Percentiles rank a stretch among this genome's conserved stretches.
Conservation (phyloP, 2,113 vertebrate species). For the Labrus mixtus region DNA sequence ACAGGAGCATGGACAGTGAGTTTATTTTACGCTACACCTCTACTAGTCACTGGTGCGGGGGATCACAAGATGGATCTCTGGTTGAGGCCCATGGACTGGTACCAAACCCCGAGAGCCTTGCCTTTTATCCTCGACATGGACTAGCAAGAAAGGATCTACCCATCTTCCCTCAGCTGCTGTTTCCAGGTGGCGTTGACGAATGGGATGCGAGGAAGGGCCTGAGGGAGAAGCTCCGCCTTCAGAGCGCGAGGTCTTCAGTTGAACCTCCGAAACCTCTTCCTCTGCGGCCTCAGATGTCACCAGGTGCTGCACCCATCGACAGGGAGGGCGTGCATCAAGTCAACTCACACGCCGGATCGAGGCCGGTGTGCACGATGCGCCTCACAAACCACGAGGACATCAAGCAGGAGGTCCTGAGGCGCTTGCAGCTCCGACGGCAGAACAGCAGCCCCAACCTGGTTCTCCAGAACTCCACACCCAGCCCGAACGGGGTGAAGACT, state of each 20-base stretch:
- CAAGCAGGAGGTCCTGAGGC: conserved; percentile 87
- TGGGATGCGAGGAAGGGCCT: conserved; percentile 84
- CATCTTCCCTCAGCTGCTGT: conserved; percentile 85
- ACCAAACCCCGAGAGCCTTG: conserved; percentile 73
- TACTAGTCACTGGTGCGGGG: conserved; percentile 83
- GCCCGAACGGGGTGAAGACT: conserved; percentile 57
- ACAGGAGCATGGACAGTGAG: conserved; percentile 86
- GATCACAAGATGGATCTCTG: conserved; percentile 72
- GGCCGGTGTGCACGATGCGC: conserved; percentile 56
- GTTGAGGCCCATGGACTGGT: conserved; percentile 56
- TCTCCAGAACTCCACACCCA: conserved; percentile 65
- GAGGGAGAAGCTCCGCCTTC: conserved; percentile 88
- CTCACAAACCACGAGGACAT: conserved; percentile 87
- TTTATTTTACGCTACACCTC: conserved; percentile 84
- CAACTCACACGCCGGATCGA: conserved; percentile 41
- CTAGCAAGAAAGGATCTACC: conserved; percentile 80
- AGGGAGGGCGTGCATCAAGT: conserved; percentile 46
- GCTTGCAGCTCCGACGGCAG: conserved; percentile 87
- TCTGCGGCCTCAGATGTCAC: conserved; percentile 79
- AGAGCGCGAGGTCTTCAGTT: conserved; percentile 81
- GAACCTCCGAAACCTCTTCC: conserved; percentile 83
- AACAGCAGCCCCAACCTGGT: conserved; percentile 88
- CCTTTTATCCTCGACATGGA: conserved; percentile 72
- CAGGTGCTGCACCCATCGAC: no score
- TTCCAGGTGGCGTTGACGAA: conserved; percentile 83